phyloP scores from a whole-genome alignment of 1,140 invertebrate species.

The Bombyx mori region ASM3026992v2 NC_085116.1:12609001-12609500 shows the following conservation, averaged over 20 bases:
- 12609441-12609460: constrained; percentile 82
- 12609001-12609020: constrained; percentile 33
- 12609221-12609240: constrained; percentile 61
- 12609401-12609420: constrained; percentile 67
- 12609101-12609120: constrained; percentile 83
- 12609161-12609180: constrained; percentile 75
- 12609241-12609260: constrained; percentile 68
- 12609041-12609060: constrained; percentile 38
- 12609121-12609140: constrained; percentile 83
- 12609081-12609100: constrained; percentile 72
- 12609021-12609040: constrained; percentile 34
- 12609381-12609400: constrained; percentile 54
- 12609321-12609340: constrained; percentile 70
- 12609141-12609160: constrained; percentile 86
- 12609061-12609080: constrained; percentile 57
- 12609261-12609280: constrained; percentile 70
- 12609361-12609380: constrained; percentile 55
- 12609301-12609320: constrained; percentile 82
- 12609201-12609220: constrained; percentile 61
- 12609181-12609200: constrained; percentile 59
- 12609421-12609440: constrained; percentile 88
- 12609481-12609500: constrained; percentile 75
- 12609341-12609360: constrained; percentile 55
- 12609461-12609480: constrained; percentile 83
- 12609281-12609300: constrained; percentile 77